Conservation (phyloP, 2,888 invertebrate species). For the Lumbricus terrestris region DNA sequence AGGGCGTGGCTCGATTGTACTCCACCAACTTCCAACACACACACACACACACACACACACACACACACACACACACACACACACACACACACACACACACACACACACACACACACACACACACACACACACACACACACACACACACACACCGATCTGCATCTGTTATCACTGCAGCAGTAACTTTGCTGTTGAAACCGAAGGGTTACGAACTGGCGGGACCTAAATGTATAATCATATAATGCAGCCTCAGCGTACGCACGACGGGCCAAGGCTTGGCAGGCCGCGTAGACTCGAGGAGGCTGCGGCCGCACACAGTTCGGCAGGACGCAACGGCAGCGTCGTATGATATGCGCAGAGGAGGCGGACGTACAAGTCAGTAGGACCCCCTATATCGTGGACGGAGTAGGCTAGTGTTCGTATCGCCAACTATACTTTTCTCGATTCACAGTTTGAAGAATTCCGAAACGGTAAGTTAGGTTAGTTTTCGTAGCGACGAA, state of each 20-base stretch:
- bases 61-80: no score
- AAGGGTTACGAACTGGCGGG: neutral
- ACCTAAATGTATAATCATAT: no score
- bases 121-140: no score
- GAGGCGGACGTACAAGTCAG: neutral
- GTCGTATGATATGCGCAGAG: neutral
- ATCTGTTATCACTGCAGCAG: neutral
- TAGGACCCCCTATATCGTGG: neutral
- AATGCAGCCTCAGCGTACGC: neutral
- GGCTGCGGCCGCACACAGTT: neutral
- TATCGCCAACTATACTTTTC: neutral
- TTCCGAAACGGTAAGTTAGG: neutral
- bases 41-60: no score
- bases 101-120: no score
- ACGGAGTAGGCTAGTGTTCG: neutral
- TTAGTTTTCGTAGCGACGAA: neutral
- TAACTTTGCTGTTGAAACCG: neutral
- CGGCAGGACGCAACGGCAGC: neutral
- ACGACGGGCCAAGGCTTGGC: neutral
- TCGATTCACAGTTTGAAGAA: neutral
- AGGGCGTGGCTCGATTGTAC: neutral
- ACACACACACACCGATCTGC: no score
- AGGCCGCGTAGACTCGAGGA: neutral
- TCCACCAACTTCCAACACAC: neutral
- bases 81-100: no score